phyloP scores from a whole-genome alignment of 1,140 invertebrate species.

The Hylaeus volcanicus region DNA sequence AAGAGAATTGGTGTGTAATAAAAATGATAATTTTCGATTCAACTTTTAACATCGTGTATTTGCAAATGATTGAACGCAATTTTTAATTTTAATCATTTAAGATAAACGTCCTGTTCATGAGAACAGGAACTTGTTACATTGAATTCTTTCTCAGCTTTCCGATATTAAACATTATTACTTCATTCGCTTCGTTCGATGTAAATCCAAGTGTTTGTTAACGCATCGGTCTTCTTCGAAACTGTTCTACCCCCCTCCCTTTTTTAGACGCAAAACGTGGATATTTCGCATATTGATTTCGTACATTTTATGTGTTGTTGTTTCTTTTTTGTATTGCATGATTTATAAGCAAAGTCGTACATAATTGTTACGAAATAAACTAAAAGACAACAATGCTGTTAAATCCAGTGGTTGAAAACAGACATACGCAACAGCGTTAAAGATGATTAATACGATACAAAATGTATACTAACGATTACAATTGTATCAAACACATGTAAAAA shows the following conservation, averaged over 20 bases:
- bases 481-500: background rate
- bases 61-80: slow-evolving; percentile 16
- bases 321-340: background rate
- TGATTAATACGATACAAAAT: slow-evolving; percentile 1
- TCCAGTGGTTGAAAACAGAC: background rate
- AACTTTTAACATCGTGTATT: slow-evolving; percentile 21
- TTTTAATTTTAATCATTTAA: background rate
- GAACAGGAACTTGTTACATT: background rate
- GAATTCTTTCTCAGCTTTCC: slow-evolving; percentile 2
- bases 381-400: background rate
- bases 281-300: background rate
- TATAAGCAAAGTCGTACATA: slow-evolving; percentile 7
- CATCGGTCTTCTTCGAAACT: background rate
- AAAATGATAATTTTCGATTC: slow-evolving; percentile 1
- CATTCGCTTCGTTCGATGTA: background rate
- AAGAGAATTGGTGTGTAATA: background rate
- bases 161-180: background rate
- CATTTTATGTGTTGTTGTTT: background rate
- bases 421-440: background rate
- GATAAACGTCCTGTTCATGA: slow-evolving; percentile 5
- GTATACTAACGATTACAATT: background rate
- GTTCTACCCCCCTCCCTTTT: background rate
- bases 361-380: slow-evolving; percentile 17
- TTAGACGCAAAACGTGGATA: background rate
- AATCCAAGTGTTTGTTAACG: background rate